Evolutionary conservation across 2,113 vertebrate genomes (phyloP), one percentile per base, ranked within the genome.

Genomic region (Oncorhynchus masou): DNA sequence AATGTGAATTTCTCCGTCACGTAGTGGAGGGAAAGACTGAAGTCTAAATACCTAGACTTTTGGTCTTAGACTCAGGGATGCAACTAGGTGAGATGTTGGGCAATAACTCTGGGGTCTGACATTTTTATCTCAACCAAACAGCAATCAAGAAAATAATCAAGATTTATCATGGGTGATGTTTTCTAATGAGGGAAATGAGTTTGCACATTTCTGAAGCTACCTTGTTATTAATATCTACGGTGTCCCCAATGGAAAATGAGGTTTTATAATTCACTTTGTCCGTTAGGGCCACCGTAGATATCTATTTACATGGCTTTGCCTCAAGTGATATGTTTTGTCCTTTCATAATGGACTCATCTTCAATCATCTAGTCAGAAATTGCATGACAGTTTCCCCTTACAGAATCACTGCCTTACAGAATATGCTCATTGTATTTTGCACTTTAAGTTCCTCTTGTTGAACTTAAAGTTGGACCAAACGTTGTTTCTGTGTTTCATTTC

Each of bases 61-160:
- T 39, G 24, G 9, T 54, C 15, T 51, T 74, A 15, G 67, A 71
- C 88, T 91, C 88, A 88, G 88, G 89, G 75, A 76, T 1, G 76
- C 76, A 71, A 75, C 31, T 48, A 2, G 4, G 20, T 31, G 20
- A 62, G 59, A 49, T 62, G 1, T 81, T 3, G 27, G 25, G 4
- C 54, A 2, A 19, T 27, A 60, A 68, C 29, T 73, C 4, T 29
- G 4, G 2, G 1, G 22, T 62, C 25, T 66, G 45, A 22, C 54
- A 25, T 51, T 11, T 19, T 48, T 4, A 65, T 4, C 1, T 5
- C 3, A 70, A 59, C 25, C 45, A 66, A 65, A 24, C 9, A 20
- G 8, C 20, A 29, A 15, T 22, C 11, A 60, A 71, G 5, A 27
- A 71, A 54, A 16, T 29, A 27, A 5, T 71, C 3, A 11, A 64